A percentile compares a stretch with the other conserved stretches of the same genome.
Conservation (phyloP, 2,888 invertebrate species). For the Drosophila leonis region DNA sequence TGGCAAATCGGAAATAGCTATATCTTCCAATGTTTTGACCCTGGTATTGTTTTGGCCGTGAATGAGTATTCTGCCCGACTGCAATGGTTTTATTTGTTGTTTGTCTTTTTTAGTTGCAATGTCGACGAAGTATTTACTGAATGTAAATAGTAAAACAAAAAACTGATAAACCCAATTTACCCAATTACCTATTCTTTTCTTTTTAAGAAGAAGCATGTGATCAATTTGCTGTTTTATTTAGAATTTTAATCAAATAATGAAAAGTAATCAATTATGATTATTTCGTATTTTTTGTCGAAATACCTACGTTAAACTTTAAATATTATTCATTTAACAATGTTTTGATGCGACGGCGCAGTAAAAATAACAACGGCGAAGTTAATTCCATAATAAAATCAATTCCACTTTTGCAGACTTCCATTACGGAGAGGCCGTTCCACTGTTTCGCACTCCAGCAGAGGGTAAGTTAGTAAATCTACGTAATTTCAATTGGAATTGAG, state of each 20-base stretch:
- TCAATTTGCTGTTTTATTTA: neutral
- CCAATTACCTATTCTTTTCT: too few relatives aligned
- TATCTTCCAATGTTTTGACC: too few relatives aligned
- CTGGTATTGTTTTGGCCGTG: too few relatives aligned
- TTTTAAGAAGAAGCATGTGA: too few relatives aligned
- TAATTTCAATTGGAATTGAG: neutral
- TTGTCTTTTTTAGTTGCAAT: too few relatives aligned
- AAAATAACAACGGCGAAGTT: neutral
- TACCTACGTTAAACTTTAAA: too few relatives aligned
- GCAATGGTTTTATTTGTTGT: too few relatives aligned
- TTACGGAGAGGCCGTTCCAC: neutral
- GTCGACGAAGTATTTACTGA: too few relatives aligned
- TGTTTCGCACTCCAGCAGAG: neutral
- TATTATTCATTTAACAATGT: neutral
- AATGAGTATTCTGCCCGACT: too few relatives aligned
- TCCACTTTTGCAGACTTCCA: neutral
- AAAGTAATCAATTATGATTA: neutral
- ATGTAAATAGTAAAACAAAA: too few relatives aligned
- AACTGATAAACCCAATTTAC: too few relatives aligned
- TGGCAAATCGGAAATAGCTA: too few relatives aligned
- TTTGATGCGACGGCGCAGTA: neutral
- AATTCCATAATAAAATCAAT: constrained; percentile 2
- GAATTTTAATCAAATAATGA: neutral
- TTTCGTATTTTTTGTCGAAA: neutral
- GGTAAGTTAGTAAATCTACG: neutral